Percentiles rank a stretch among this genome's conserved stretches.
These are phyloP conservation scores for Doryteuthis pealeii DNA, from an alignment of 1,140 invertebrate genomes.

Conservation along the genomic window DNA sequence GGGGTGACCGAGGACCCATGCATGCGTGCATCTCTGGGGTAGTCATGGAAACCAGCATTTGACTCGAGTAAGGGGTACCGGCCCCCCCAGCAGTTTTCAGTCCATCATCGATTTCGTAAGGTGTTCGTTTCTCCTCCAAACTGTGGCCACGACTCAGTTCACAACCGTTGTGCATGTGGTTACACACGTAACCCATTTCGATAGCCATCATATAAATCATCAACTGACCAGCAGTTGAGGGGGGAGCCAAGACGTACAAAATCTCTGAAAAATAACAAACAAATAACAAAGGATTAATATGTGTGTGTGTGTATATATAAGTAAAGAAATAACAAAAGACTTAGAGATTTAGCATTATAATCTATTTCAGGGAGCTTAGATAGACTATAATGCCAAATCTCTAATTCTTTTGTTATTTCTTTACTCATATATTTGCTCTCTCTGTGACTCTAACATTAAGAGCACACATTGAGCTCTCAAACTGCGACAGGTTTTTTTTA, in stretches of 20 bases:
- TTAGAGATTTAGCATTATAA: too few relatives aligned
- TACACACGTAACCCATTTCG: conserved; percentile 30
- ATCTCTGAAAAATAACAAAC: conserved; percentile 66
- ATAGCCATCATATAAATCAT: conserved; percentile 63
- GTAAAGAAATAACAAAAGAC: too few relatives aligned
- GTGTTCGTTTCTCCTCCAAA: conserved; percentile 47
- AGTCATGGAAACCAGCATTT: conserved; percentile 98
- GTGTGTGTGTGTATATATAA: too few relatives aligned
- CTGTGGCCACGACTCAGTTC: conserved; percentile 32
- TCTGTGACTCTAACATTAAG: too few relatives aligned
- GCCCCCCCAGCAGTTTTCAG: conserved; percentile 50
- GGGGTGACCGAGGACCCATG: conserved; percentile 75
- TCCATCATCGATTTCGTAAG: conserved; percentile 47
- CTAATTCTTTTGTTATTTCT: too few relatives aligned
- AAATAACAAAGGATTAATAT: too few relatives aligned
- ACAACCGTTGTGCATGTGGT: conserved; percentile 30
- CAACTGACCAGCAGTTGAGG: conserved; percentile 82
- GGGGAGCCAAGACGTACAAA: conserved; percentile 93
- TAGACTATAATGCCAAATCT: too few relatives aligned
- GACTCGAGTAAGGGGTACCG: conserved; percentile 81
- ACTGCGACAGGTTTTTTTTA: too few relatives aligned
- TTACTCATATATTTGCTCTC: too few relatives aligned
- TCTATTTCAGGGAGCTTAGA: too few relatives aligned
- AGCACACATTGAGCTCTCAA: too few relatives aligned
- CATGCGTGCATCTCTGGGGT: conserved; percentile 68